Evolutionary conservation across 2,113 vertebrate genomes (phyloP).

Genomic region (Acrocephalus arundinaceus): DNA sequence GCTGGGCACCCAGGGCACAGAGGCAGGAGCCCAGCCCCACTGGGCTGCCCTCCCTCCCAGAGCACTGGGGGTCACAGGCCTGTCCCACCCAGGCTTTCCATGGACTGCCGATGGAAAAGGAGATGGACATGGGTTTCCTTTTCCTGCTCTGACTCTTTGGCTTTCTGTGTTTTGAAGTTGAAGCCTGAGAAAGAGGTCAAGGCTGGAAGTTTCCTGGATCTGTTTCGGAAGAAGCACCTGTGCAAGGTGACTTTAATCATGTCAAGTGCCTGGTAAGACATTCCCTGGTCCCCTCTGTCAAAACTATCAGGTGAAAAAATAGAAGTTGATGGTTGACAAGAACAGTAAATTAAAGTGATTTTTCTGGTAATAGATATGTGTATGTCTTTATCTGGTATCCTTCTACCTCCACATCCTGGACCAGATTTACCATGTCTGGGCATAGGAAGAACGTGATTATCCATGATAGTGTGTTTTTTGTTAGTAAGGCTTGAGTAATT

Average conservation of each 20-base stretch:
- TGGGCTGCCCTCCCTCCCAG: neutral
- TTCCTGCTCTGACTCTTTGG: neutral
- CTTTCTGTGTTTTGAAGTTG: neutral
- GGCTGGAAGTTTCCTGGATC: slow-evolving; percentile 5
- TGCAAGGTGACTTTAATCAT: slow-evolving; percentile 68
- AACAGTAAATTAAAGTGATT: neutral
- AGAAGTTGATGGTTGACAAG: neutral
- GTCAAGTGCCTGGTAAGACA: slow-evolving; percentile 79
- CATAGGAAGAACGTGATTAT: neutral
- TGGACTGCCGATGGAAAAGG: neutral
- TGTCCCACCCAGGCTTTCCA: neutral
- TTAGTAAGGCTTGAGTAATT: neutral
- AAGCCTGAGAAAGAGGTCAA: neutral
- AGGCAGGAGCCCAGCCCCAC: neutral
- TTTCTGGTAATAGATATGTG: fast-evolving
- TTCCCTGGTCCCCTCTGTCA: neutral
- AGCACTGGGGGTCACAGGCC: neutral
- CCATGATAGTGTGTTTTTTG: neutral
- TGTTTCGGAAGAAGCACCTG: slow-evolving; percentile 1
- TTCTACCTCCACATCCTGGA: neutral
- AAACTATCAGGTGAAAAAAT: fast-evolving
- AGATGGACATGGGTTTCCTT: neutral
- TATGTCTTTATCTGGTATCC: neutral
- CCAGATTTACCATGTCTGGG: neutral
- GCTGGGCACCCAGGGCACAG: neutral